These are phyloP conservation scores for Tragelaphus imberbis DNA, from an alignment of 2,113 vertebrate species.

Conservation along the genomic window DNA sequence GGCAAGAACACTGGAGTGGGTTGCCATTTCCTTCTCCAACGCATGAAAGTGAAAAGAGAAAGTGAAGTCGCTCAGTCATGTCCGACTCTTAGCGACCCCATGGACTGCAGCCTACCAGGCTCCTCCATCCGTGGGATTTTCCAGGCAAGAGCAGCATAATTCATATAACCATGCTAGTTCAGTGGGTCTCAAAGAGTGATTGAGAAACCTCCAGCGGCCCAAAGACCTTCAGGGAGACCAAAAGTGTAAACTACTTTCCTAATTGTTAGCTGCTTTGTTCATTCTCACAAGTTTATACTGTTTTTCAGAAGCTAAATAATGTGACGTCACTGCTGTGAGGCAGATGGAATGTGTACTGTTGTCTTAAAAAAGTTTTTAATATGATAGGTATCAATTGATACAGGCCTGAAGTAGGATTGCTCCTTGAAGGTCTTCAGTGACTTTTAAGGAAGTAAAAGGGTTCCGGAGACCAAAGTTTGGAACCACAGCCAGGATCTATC, in stretches of 20 bases:
- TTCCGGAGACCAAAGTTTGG: background rate
- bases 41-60: too few species aligned
- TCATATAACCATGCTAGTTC: background rate
- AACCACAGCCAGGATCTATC: background rate
- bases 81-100: too few species aligned
- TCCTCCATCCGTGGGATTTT: too few species aligned
- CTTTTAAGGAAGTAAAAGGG: background rate
- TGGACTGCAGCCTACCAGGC: too few species aligned
- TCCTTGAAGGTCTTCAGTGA: background rate
- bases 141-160: background rate
- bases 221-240: background rate
- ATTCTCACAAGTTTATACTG: background rate
- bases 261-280: background rate
- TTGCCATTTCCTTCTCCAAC: too few species aligned
- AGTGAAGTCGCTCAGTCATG: too few species aligned
- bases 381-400: rapidly evolving
- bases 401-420: background rate
- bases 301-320: background rate
- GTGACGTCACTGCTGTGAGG: background rate
- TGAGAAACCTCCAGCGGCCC: background rate
- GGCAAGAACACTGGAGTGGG: too few species aligned
- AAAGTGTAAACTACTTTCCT: background rate
- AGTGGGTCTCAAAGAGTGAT: background rate
- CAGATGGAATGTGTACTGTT: background rate
- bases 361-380: background rate